phyloP scores from a whole-genome alignment of 2,113 vertebrate species.

The Regulus satrapa region DNA sequence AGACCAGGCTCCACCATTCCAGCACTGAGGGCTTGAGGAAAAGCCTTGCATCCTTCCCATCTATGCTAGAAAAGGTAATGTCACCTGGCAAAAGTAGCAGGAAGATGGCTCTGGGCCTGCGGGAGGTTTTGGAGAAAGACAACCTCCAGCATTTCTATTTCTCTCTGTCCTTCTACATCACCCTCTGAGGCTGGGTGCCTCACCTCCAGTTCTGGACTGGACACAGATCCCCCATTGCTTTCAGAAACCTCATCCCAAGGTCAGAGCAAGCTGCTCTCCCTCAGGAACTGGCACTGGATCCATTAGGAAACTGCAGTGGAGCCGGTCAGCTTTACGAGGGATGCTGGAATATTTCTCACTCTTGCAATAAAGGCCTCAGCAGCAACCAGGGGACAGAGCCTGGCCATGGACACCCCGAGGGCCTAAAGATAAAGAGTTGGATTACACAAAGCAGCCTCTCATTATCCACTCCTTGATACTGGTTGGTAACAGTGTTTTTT shows the following conservation, averaged over 20 bases:
- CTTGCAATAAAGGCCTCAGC: background rate
- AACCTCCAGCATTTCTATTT: background rate
- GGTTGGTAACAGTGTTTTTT: conserved; percentile 45
- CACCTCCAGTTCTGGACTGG: background rate
- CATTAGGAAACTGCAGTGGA: background rate
- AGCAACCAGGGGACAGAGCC: conserved; percentile 11
- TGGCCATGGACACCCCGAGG: background rate
- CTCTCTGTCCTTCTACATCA: background rate
- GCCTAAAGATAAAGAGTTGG: conserved; percentile 48
- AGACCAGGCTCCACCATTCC: background rate
- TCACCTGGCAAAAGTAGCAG: background rate
- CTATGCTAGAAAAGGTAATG: background rate
- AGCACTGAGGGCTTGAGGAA: background rate
- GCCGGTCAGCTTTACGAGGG: background rate
- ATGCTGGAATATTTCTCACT: background rate
- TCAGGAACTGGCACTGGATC: background rate
- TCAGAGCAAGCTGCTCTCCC: background rate
- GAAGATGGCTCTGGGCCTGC: background rate
- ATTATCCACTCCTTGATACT: conserved; percentile 61
- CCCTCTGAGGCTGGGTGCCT: fast-evolving
- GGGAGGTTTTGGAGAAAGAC: background rate
- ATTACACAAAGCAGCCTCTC: conserved; percentile 62
- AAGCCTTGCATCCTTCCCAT: background rate
- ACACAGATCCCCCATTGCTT: too few relatives aligned
- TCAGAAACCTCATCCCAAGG: background rate